Conservation (phyloP, 92 coral and sea anemone species). For the Bergia puertoricense region DNA sequence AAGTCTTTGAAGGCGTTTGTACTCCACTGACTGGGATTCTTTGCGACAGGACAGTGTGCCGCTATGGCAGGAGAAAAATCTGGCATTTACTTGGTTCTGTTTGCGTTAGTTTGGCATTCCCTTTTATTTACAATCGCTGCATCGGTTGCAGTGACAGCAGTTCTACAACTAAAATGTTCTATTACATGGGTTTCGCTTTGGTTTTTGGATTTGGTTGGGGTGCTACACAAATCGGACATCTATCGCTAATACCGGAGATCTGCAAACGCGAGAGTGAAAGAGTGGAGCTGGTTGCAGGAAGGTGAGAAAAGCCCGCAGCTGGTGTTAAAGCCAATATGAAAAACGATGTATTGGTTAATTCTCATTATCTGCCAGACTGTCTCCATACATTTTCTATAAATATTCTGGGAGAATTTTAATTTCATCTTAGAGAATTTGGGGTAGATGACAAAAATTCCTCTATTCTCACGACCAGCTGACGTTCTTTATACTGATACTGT, state of each 20-base stretch:
- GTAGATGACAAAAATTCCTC: no score
- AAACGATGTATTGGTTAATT: no score
- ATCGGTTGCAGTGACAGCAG: conserved; percentile 61
- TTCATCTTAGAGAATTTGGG: no score
- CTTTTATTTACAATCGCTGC: conserved; percentile 70
- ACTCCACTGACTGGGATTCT: conserved; percentile 65
- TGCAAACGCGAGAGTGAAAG: conserved; percentile 61
- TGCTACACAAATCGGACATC: conserved; percentile 72
- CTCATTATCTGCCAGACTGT: no score
- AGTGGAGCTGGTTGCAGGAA: conserved; percentile 66
- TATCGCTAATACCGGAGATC: conserved; percentile 74
- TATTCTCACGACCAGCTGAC: no score
- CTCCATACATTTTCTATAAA: neutral
- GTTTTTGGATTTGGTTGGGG: conserved; percentile 80
- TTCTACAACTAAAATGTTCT: conserved; percentile 48
- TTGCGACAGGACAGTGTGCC: conserved; percentile 70
- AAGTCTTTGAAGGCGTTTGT: conserved; percentile 65
- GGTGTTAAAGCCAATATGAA: no score
- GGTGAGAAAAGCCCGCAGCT: conserved; percentile 35
- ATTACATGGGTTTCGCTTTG: conserved; percentile 64
- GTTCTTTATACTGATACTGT: no score
- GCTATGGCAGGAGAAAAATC: conserved; percentile 68
- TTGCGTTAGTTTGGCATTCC: conserved; percentile 63
- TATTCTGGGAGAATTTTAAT: no score
- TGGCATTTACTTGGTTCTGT: conserved; percentile 74